Evolutionary conservation across 2,113 vertebrate genomes (phyloP).

Genomic region (Ictalurus furcatus): DNA sequence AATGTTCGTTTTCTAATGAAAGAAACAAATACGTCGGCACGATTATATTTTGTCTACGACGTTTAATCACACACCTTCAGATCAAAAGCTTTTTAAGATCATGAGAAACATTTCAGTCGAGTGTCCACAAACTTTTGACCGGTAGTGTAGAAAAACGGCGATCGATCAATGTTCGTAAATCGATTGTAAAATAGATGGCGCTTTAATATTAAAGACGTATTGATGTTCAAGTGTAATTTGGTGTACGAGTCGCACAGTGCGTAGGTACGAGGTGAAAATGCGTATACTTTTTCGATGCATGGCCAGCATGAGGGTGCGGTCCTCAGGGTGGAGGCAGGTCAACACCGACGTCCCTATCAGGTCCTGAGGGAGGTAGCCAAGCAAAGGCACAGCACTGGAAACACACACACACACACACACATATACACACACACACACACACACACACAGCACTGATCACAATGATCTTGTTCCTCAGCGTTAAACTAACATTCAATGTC

Average conservation of each 20-base stretch:
- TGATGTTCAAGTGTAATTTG: not conserved
- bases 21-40: too few species aligned
- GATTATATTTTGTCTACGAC: too few species aligned
- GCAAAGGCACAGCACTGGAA: slow-evolving; percentile 86
- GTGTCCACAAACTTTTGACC: too few species aligned
- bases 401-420: slow-evolving; percentile 39
- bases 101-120: too few species aligned
- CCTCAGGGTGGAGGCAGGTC: slow-evolving; percentile 82
- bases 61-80: too few species aligned
- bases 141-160: not conserved
- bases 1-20: too few species aligned
- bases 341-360: slow-evolving; percentile 84
- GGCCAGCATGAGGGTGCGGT: slow-evolving; percentile 80
- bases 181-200: not conserved
- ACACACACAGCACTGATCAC: slow-evolving; percentile 9
- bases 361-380: slow-evolving; percentile 90
- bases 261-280: not conserved
- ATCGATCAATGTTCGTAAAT: not conserved
- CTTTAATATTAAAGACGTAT: not conserved
- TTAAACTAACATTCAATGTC: not conserved
- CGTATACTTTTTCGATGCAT: slow-evolving; percentile 82
- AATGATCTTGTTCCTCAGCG: not conserved
- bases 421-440: slow-evolving; percentile 41
- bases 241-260: not conserved
- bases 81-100: too few species aligned